Base-by-base conservation (phyloP, 2,797 vertebrate species). In the Cynopterus sphinx region DNA sequence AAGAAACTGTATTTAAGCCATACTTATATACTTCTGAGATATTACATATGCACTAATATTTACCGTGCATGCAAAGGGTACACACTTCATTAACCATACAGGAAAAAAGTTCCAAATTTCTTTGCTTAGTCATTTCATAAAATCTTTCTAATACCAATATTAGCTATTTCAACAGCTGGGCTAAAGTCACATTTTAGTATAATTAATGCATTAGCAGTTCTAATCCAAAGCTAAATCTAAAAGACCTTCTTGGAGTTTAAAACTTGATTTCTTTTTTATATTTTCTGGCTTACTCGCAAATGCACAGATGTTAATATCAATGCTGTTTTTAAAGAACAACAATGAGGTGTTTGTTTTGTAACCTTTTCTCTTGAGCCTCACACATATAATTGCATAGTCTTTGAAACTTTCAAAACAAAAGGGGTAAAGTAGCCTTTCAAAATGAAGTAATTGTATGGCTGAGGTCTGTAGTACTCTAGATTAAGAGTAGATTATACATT, bases 331-430 rank as follows among this genome's bases (percentile, higher is more conserved):
- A 91, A 78, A 84, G 73, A 90, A 73, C 4, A 87, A 74, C 41
- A 92, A 68, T 82, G 91, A 97, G 59, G 41, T 88, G 6, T 88
- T 92, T 95, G 36, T 95, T 98, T 97, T 96, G 19, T 61, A 92
- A 96, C 87, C 41, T 87, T 94, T 90, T 95, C 95, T 95, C 63
- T 94, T 31, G 75, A 55, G 70, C 63, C 92, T 95, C 92, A 84
- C 36, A 88, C 28, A 95, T 0, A 0, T 43, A 97, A 97, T 96
- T 91, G 91, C 71, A 96, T 61, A 78, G 87, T 94, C 93, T 87
- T 65, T 94, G 96, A 95, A 68, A 73, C n/a, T 96, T 96, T 63
- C 90, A 97, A 94, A 98, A 96, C 75, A 97, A 95, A 96, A 57
- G 36, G 39, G 97, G 36, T 55, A 94, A 71, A 10, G 31, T 91